Conservation (phyloP, 2,888 invertebrate species). For the Drosophila mimetica region DNA sequence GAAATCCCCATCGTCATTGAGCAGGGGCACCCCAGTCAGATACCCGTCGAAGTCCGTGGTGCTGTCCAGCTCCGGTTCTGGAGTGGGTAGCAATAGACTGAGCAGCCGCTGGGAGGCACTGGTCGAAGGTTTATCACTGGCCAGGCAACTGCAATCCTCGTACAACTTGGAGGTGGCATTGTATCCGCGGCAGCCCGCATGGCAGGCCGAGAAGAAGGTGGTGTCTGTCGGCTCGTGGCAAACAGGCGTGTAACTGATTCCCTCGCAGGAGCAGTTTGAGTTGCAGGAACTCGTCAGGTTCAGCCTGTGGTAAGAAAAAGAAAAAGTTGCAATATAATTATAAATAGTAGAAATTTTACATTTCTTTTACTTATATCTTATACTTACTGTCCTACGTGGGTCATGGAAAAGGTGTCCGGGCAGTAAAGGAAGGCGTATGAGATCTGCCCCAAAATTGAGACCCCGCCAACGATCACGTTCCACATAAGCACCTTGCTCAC, state of each 20-base stretch:
- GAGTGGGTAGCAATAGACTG: conserved; percentile 9
- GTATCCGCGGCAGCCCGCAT: conserved; percentile 88
- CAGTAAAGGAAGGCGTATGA: conserved; percentile 87
- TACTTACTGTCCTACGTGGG: conserved; percentile 60
- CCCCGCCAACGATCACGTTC: conserved; percentile 87
- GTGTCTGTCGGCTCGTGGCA: conserved; percentile 86
- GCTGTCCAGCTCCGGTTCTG: conserved; percentile 14
- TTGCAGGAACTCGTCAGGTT: conserved; percentile 86
- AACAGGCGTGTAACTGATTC: conserved; percentile 87
- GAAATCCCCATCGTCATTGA: conserved; percentile 43
- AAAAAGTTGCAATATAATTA: too few relatives aligned
- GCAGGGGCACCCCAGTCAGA: conserved; percentile 29
- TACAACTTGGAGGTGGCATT: conserved; percentile 61
- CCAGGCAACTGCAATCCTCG: conserved; percentile 55
- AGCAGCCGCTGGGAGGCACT: conserved; percentile 33
- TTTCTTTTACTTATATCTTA: too few relatives aligned
- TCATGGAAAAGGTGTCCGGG: conserved; percentile 77
- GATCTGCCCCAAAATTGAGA: conserved; percentile 86
- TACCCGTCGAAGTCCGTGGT: conserved; percentile 9
- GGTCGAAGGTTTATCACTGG: conserved; percentile 17
- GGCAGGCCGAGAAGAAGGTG: conserved; percentile 90
- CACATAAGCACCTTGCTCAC: conserved; percentile 87
- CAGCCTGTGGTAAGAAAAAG: conserved; percentile 81
- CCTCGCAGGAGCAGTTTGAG: conserved; percentile 86
- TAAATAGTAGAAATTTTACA: too few relatives aligned